Evolutionary conservation across 2,797 vertebrate genomes (phyloP).

Genomic region (Falco peregrinus): DNA sequence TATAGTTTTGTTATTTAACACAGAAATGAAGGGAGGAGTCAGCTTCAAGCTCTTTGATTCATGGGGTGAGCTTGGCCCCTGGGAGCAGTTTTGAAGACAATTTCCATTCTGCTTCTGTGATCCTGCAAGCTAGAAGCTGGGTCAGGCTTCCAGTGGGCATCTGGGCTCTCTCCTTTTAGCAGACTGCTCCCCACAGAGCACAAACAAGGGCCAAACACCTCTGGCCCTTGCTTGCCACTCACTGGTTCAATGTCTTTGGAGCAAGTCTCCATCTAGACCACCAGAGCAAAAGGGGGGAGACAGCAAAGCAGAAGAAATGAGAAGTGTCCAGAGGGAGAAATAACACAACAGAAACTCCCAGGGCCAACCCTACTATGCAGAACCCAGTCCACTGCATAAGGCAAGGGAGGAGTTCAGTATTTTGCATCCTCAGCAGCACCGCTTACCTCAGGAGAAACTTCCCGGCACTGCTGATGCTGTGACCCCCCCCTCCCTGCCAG

Average conservation of each 20-base stretch:
- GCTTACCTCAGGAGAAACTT: not conserved
- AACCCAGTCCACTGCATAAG: not conserved
- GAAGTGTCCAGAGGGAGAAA: not conserved
- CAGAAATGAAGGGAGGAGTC: not conserved
- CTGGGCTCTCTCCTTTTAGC: not conserved
- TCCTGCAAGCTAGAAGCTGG: not conserved
- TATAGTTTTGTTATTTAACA: not conserved
- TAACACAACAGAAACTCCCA: not conserved
- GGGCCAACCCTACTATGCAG: not conserved
- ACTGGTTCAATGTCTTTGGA: not conserved
- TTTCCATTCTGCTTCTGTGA: not conserved
- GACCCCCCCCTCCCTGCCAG: not conserved
- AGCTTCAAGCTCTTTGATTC: not conserved
- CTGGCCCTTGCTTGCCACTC: not conserved
- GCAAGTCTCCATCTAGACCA: not conserved
- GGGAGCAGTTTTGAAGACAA: not conserved
- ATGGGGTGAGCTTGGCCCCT: not conserved
- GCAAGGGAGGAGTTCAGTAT: accelerated
- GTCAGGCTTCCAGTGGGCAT: not conserved
- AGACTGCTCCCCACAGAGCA: not conserved
- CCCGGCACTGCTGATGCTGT: not conserved
- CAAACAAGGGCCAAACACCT: not conserved
- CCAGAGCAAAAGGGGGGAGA: not conserved
- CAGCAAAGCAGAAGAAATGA: not conserved
- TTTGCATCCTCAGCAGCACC: not conserved